Conservation (phyloP, 2,888 invertebrate genomes). For the Meghimatium bilineatum region DNA sequence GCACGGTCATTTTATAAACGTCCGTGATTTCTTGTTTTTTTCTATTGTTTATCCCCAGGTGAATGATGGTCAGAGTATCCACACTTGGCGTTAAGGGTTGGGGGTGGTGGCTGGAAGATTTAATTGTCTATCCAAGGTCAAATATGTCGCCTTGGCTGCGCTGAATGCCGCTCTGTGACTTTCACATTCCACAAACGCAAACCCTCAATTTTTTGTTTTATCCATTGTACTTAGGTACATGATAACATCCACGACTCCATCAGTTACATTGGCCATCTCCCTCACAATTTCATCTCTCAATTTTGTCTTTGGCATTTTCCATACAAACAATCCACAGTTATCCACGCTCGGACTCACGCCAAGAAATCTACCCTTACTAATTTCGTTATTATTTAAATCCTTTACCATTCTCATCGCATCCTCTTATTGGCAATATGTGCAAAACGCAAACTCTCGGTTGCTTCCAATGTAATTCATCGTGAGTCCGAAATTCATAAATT, state of each 20-base stretch:
- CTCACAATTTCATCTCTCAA: conserved; percentile 82
- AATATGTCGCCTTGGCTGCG: too few species aligned
- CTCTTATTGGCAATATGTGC: conserved; percentile 80
- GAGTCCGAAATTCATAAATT: conserved; percentile 86
- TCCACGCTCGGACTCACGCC: conserved; percentile 89
- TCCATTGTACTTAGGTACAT: conserved; percentile 82
- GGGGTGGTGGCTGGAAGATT: too few species aligned
- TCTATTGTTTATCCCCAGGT: too few species aligned
- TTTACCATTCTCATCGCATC: conserved; percentile 84
- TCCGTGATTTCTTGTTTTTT: too few species aligned
- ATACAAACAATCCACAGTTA: conserved; percentile 88
- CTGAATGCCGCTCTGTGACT: conserved; percentile 84
- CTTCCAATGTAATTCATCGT: conserved; percentile 82
- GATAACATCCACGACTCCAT: conserved; percentile 82
- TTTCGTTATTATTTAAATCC: conserved; percentile 83
- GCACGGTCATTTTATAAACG: too few species aligned
- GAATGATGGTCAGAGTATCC: too few species aligned
- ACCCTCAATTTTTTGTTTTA: conserved; percentile 85
- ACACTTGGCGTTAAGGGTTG: too few species aligned
- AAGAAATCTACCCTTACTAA: conserved; percentile 83
- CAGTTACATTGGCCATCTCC: conserved; percentile 82
- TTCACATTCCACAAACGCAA: conserved; percentile 89
- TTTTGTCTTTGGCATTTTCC: conserved; percentile 85
- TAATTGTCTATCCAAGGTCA: too few species aligned
- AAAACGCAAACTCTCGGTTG: conserved; percentile 89